Evolutionary conservation across 2,113 vertebrate species (phyloP).

Genomic region (Empidonax alnorum): DNA sequence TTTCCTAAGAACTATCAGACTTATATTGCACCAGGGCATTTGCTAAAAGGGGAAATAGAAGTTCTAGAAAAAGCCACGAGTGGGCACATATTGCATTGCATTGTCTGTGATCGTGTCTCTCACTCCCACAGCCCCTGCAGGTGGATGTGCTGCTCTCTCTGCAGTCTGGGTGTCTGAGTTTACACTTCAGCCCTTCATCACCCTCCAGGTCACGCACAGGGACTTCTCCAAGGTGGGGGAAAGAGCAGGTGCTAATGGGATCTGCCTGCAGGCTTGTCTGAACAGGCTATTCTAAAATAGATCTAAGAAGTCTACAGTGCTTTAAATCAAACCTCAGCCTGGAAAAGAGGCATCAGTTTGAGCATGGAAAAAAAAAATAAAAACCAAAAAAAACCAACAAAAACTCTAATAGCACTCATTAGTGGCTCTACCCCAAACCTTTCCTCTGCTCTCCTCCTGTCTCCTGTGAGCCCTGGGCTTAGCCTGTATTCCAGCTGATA

Average conservation of each 20-base stretch:
- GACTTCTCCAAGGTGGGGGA: not conserved
- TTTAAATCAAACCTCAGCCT: not conserved
- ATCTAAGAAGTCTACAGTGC: not conserved
- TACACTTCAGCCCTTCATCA: not conserved
- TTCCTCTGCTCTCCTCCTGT: not conserved
- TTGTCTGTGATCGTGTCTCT: not conserved
- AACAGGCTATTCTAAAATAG: not conserved
- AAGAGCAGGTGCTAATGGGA: not conserved
- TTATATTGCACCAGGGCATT: not conserved
- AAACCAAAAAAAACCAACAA: too few species aligned
- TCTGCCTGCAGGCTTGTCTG: not conserved
- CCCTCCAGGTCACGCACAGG: not conserved
- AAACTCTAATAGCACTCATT: not conserved
- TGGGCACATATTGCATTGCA: too few species aligned
- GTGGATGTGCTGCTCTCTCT: not conserved
- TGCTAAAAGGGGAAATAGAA: not conserved
- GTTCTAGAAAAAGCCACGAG: not conserved
- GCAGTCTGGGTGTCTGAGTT: not conserved
- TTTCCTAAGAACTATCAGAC: not conserved
- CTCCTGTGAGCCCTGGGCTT: not conserved
- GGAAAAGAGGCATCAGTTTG: not conserved
- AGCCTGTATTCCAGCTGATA: not conserved
- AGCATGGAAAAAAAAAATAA: not conserved
- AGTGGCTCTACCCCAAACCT: not conserved
- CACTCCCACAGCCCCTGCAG: not conserved